These are phyloP conservation scores for Melanostoma scalare DNA, from an alignment of 2,888 invertebrate genomes.

Conservation along the genomic window DNA sequence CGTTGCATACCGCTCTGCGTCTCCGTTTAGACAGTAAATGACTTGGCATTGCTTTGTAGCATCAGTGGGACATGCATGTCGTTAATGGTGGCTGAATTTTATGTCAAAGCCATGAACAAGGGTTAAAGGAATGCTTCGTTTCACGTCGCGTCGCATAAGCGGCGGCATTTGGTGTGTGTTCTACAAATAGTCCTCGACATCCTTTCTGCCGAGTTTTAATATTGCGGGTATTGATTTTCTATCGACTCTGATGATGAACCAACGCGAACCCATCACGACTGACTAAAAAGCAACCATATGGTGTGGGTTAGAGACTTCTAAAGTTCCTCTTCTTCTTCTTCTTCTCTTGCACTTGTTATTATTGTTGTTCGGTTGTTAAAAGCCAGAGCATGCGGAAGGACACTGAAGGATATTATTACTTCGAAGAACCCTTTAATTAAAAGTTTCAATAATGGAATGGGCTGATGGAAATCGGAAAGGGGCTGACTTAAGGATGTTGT, in stretches of 20 bases:
- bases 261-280: neutral
- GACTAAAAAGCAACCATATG: neutral
- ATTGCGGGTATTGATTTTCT: constrained; percentile 72
- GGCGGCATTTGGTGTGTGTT: constrained; percentile 28
- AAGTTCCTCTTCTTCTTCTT: constrained; percentile 15
- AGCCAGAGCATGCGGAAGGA: constrained; percentile 35
- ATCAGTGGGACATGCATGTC: constrained; percentile 61
- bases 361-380: neutral
- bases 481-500: constrained; percentile 13
- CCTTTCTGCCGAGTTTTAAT: constrained; percentile 62
- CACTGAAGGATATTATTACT: constrained; percentile 67
- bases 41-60: constrained; percentile 65
- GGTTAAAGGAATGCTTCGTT: constrained; percentile 51
- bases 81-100: constrained; percentile 66
- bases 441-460: constrained; percentile 49
- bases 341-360: neutral
- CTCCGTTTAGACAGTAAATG: constrained; percentile 56
- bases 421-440: constrained; percentile 66
- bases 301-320: constrained; percentile 28
- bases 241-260: constrained; percentile 41
- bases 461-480: constrained; percentile 21
- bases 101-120: constrained; percentile 63
- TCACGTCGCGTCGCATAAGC: constrained; percentile 4
- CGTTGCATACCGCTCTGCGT: constrained; percentile 26
- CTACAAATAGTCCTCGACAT: constrained; percentile 66